phyloP scores from a whole-genome alignment of 2,888 invertebrate genomes.

The Agonopterix subpropinquella region DNA sequence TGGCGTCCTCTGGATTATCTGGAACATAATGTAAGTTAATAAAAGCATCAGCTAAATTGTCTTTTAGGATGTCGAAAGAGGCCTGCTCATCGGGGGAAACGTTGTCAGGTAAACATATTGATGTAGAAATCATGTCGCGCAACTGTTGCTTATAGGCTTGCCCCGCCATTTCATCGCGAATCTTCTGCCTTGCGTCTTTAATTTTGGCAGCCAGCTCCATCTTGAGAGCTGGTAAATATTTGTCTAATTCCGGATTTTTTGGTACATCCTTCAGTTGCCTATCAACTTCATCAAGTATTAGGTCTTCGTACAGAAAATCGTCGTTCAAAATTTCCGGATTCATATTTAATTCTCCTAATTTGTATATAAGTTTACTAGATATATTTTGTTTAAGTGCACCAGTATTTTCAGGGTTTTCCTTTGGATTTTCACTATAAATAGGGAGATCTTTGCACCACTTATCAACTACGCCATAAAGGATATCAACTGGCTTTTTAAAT shows the following conservation, averaged over 20 bases:
- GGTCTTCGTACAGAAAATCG: conserved; percentile 30
- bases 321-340: conserved; percentile 39
- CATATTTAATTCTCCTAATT: conserved; percentile 37
- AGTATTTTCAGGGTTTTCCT: conserved; percentile 17
- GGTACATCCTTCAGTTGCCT: conserved; percentile 22
- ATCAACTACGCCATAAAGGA: conserved; percentile 24
- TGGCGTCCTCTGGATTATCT: conserved; percentile 20
- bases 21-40: conserved; percentile 37
- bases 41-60: conserved; percentile 45
- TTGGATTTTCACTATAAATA: conserved; percentile 14
- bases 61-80: conserved; percentile 39
- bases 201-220: conserved; percentile 26
- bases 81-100: conserved; percentile 27
- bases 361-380: conserved; percentile 25
- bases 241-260: conserved; percentile 14
- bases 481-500: conserved; percentile 11
- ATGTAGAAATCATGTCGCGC: conserved; percentile 31
- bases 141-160: conserved; percentile 37
- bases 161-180: conserved; percentile 25
- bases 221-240: conserved; percentile 19
- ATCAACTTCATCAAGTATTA: conserved; percentile 35
- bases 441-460: conserved; percentile 31
- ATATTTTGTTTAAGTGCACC: conserved; percentile 28
- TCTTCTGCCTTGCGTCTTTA: conserved; percentile 23
- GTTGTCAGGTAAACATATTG: conserved; percentile 23